Evolutionary conservation across 2,888 invertebrate species (phyloP).

Genomic region (Heteromurus nitidus): DNA sequence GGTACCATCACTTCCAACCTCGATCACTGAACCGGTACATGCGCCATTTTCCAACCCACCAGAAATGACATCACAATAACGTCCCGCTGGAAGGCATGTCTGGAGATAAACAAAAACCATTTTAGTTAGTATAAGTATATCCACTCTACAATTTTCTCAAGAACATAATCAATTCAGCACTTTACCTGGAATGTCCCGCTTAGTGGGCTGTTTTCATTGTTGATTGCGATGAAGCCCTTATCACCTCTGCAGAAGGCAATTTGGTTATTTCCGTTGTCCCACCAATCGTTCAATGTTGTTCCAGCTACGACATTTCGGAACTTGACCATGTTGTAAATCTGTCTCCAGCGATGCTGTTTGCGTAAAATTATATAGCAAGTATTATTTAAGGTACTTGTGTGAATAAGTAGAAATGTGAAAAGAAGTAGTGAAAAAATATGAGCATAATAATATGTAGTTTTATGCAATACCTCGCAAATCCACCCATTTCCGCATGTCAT

Average conservation of each 20-base stretch:
- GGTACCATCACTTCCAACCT: constrained; percentile 43
- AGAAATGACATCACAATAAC: constrained; percentile 78
- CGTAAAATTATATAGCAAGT: not conserved
- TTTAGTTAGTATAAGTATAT: not conserved
- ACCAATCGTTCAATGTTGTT: constrained; percentile 74
- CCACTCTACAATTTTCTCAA: not conserved
- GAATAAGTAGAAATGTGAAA: not conserved
- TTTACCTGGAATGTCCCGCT: constrained; percentile 75
- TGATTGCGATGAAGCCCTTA: constrained; percentile 76
- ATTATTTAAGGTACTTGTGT: not conserved
- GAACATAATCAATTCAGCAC: not conserved
- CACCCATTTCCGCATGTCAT: constrained; percentile 74
- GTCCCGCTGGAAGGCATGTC: constrained; percentile 76
- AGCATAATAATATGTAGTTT: not conserved
- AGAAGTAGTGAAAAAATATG: not conserved
- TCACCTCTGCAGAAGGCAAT: constrained; percentile 76
- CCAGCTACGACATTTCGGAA: constrained; percentile 83
- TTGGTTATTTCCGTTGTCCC: constrained; percentile 76
- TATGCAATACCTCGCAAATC: constrained; percentile 41
- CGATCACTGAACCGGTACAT: constrained; percentile 32
- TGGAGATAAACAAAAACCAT: constrained; percentile 33
- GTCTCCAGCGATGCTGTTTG: constrained; percentile 84
- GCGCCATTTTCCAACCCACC: constrained; percentile 73
- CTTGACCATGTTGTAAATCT: constrained; percentile 86
- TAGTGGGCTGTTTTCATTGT: constrained; percentile 74